phyloP scores from a whole-genome alignment of 2,113 vertebrate genomes.

The Cryptotis parvus region DNA sequence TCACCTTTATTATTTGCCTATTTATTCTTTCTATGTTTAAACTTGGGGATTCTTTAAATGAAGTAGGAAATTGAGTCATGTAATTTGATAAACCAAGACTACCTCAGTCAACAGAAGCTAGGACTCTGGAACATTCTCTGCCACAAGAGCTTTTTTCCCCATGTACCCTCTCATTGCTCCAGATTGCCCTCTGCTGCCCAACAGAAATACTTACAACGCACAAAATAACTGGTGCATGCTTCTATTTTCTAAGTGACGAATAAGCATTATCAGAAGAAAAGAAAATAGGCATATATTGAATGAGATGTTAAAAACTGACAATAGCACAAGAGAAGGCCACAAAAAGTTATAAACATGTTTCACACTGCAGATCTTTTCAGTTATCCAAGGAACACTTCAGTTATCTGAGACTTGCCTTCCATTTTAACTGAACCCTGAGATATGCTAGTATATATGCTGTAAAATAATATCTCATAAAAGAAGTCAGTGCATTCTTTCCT shows the following conservation, averaged over 20 bases:
- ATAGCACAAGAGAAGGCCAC: neutral
- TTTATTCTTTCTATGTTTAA: neutral
- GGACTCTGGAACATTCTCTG: neutral
- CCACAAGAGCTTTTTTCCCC: neutral
- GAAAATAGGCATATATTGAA: neutral
- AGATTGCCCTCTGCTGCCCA: constrained; percentile 66
- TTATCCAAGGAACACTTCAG: constrained; percentile 20
- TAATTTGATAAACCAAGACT: constrained; percentile 32
- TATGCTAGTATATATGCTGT: neutral
- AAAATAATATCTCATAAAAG: neutral
- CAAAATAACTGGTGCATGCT: neutral
- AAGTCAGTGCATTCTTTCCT: neutral
- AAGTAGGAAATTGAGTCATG: neutral
- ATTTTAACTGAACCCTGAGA: constrained; percentile 42
- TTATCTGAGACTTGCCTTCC: constrained; percentile 1
- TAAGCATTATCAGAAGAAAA: constrained; percentile 27
- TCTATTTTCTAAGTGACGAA: neutral
- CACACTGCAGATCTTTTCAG: constrained; percentile 1
- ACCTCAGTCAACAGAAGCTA: neutral
- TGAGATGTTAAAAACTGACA: constrained; percentile 17
- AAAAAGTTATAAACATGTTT: constrained; percentile 33
- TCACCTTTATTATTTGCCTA: constrained; percentile 2
- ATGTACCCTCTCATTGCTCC: constrained; percentile 20
- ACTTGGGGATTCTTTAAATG: neutral
- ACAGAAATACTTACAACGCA: neutral